Evolutionary conservation across 2,797 vertebrate species (phyloP).

Genomic region (Glossophaga mutica): DNA sequence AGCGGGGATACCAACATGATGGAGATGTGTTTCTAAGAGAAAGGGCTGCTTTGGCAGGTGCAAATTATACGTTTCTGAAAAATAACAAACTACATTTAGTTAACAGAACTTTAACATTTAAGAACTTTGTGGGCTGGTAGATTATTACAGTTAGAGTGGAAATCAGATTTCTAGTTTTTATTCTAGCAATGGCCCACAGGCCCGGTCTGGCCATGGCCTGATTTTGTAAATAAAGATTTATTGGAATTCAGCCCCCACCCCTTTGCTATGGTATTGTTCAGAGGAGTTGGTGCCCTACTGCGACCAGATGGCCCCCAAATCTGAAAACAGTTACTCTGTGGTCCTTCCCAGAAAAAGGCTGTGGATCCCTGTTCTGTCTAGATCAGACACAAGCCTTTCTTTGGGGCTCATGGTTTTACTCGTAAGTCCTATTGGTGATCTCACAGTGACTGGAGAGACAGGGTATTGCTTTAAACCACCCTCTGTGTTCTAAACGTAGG

Average conservation of each 20-base stretch:
- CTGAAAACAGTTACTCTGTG: constrained; percentile 4
- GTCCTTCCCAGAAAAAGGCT: neutral
- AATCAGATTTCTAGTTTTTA: neutral
- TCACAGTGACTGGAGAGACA: accelerated
- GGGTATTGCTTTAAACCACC: accelerated
- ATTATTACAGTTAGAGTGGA: neutral
- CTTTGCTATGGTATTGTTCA: accelerated
- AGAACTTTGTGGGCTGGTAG: neutral
- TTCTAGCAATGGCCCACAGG: neutral
- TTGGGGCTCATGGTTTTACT: neutral
- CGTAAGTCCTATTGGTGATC: accelerated
- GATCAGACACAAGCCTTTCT: neutral
- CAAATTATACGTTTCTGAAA: neutral
- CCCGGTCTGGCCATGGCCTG: neutral
- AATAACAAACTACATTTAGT: neutral
- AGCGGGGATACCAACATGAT: neutral
- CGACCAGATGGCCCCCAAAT: neutral
- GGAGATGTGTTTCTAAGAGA: neutral
- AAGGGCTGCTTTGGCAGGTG: neutral
- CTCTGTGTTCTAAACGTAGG: neutral
- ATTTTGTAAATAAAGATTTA: neutral
- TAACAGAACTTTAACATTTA: neutral
- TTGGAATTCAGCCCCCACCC: neutral
- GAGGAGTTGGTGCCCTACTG: neutral
- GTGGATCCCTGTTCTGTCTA: neutral